Evolutionary conservation across 2,113 vertebrate species (phyloP), one percentile per base, ranked within the genome.

Genomic region (Mungos mungo): DNA sequence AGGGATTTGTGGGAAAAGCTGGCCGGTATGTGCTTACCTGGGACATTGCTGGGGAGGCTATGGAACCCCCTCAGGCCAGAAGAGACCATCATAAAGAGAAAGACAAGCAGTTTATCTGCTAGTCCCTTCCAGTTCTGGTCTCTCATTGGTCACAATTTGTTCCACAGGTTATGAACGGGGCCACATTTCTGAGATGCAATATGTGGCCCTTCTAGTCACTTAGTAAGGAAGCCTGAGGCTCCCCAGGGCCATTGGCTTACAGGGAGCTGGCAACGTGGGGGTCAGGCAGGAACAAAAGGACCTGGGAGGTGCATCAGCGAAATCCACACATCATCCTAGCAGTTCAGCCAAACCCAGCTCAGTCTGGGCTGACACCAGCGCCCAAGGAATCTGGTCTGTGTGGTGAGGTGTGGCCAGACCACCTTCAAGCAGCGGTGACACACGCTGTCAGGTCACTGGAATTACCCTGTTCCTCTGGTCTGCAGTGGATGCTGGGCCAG

Each of bases 211-310:
- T 90, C 6, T 0, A 69, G 14, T 35, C 21, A 27, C 41, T 57
- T 60, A 23, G 54, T 23, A 27, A 93, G 25, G 31, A 90, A 92
- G 38, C 57, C 77, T 63, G 79, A 86, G 38, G 14, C 38, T 85
- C 72, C 31, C 8, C 0, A 19, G 33, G 38, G 12, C 96, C 54
- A 63, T 74, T 0, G 0, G 27, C 13, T 76, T 25, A 33, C 3
- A 7, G 13, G 3, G 8, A n/a, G 25, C 33, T 57, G 35, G 50
- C 0, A 4, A 23, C 0, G 0, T 50, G 27, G 77, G 9, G 2
- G 16, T 87, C 60, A 82, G 31, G 19, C 19, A 69, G 80, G 6
- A 33, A 57, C 0, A 12, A 50, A 85, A 50, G 25, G 16, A 71
- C 72, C 3, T 25, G 3, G 50, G 16, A 76, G 3, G 15, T 2